phyloP scores from a whole-genome alignment of 2,113 vertebrate genomes.

The Microcebus tavaratra region DNA sequence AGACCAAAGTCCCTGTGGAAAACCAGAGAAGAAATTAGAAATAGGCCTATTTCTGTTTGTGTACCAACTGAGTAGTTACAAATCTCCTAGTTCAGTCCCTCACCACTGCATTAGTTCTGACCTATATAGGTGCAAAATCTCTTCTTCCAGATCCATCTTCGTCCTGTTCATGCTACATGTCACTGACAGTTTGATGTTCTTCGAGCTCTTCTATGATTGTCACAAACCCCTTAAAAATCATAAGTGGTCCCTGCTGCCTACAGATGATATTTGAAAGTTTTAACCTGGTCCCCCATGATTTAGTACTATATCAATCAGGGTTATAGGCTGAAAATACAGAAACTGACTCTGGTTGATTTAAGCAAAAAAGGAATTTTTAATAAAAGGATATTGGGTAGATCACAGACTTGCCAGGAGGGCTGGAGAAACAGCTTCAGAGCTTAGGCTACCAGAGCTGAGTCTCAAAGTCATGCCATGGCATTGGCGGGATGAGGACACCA shows the following conservation, averaged over 20 bases:
- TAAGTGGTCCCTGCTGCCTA: conserved; percentile 9
- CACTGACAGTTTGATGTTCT: background rate
- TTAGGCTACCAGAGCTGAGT: background rate
- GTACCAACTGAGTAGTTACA: background rate
- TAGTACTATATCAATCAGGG: background rate
- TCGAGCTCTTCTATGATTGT: background rate
- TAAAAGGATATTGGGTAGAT: background rate
- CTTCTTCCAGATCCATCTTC: background rate
- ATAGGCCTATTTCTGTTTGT: background rate
- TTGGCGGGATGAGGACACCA: background rate
- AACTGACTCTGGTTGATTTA: conserved; percentile 9
- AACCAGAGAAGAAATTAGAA: background rate
- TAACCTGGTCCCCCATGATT: background rate
- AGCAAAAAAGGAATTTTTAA: background rate
- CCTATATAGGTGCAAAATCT: background rate
- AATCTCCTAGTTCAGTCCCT: background rate
- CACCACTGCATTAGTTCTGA: background rate
- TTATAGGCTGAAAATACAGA: background rate
- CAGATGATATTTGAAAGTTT: conserved; percentile 34
- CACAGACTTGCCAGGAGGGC: background rate
- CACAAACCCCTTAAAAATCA: background rate
- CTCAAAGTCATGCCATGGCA: background rate
- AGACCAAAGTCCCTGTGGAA: background rate
- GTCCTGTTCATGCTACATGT: background rate
- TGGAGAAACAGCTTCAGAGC: background rate